Evolutionary conservation across 1,140 invertebrate species (phyloP), one percentile per base, ranked within the genome.

Genomic region (Drosophila pseudoobscura): DNA sequence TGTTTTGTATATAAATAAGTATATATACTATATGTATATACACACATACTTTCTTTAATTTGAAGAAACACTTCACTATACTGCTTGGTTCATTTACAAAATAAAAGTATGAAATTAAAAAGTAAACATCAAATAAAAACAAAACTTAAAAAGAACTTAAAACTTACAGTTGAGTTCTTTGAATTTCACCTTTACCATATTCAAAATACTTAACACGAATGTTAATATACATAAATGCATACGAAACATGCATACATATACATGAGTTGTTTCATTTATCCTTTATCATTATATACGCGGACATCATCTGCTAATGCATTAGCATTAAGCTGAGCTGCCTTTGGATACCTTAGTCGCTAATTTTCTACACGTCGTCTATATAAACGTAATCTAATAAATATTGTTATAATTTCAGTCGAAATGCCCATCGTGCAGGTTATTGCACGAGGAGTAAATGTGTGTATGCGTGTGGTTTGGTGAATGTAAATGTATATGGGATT

Each of bases 151-250:
- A 59, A 82, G 69, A 85, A 87, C 82, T 39, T 87, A 87, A 71
- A 82, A 85, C 82, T 82, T 85, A 78, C 61, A 85, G 78, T 82
- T 82, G 70, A 87, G 82, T 85, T 85, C 82, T 85, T 85, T 71
- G 69, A 85, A 85, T 85, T 85, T 85, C 82, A 85, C 82, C 82
- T 85, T 82, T 85, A 71, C 82, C 82, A 85, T 85, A 87, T 87
- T 85, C 82, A 72, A 85, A 85, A 85, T 87, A 85, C 65, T 85
- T 87, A 87, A 55, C 54, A 59, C 58, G 41, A 78, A 80, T 77
- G 65, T 75, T 62, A 58, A 63, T 73, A 52, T 66, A 65, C 68
- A 60, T 78, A 59, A 61, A 66, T 73, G 60, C 53, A 64, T 72
- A 78, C 54, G 57, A 69, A 70, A 62, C 57, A 71, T 58, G 74